Evolutionary conservation across 2,888 invertebrate genomes (phyloP).

Genomic region (Pycnomerus fuliginosus): DNA sequence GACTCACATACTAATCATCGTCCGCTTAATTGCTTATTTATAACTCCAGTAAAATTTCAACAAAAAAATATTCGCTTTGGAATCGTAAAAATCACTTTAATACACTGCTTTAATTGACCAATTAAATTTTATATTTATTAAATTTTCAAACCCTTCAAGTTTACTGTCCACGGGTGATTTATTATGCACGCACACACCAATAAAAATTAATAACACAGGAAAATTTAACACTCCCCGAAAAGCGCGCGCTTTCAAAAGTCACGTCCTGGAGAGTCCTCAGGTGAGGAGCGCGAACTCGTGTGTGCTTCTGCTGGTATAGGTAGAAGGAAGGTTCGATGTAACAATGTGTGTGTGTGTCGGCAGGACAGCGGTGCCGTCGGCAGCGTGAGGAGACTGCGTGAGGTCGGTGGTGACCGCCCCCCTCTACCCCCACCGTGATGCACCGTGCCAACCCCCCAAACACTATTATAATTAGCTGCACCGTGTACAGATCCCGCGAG

Average conservation of each 20-base stretch:
- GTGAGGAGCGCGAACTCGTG: conserved; percentile 16
- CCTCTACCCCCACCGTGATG: conserved; percentile 50
- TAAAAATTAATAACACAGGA: no score
- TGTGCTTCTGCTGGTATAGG: conserved; percentile 13
- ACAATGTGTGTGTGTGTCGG: conserved; percentile 47
- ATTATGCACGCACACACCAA: no score
- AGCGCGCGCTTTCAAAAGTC: no score
- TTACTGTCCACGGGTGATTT: no score
- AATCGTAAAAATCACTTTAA: no score
- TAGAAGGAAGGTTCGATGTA: conserved; percentile 44
- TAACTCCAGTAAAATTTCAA: conserved; percentile 7
- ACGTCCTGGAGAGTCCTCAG: no score
- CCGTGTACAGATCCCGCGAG: conserved; percentile 30
- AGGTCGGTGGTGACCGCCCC: conserved; percentile 52
- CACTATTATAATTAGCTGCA: conserved; percentile 47
- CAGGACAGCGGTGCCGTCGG: conserved; percentile 54
- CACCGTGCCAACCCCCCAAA: conserved; percentile 51
- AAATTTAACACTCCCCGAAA: no score
- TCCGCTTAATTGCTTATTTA: conserved; percentile 19
- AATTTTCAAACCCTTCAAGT: background rate
- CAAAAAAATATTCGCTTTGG: conserved; percentile 2
- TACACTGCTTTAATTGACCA: conserved; percentile 1
- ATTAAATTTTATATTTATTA: conserved; percentile 1
- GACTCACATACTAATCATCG: conserved; percentile 13
- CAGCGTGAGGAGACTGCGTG: conserved; percentile 53